Evolutionary conservation across 2,797 vertebrate genomes (phyloP), one percentile per base, ranked within the genome.

Genomic region (Lepilemur ruficaudatus): DNA sequence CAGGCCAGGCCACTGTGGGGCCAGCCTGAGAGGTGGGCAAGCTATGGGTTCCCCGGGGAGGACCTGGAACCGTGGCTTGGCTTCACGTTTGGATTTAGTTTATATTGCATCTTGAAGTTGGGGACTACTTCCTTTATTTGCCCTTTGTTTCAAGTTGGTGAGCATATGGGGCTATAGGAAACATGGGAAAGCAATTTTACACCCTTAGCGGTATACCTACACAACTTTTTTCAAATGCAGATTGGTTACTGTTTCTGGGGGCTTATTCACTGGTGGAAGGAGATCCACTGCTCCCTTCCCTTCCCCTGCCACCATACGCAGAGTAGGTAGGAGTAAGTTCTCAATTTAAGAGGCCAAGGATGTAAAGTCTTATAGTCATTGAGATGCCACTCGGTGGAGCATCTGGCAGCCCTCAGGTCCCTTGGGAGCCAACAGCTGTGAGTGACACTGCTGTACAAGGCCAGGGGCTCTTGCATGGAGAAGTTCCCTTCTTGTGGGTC

Each of bases 61-160:
- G 57, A 15, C 61, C 38, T 18, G 35, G 35, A 46, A n/a, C 25
- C 12, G 2, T 0, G 10, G 57, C 57, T 12, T 28, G 52, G 20
- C 55, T 55, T 80, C 28, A 41, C 25, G 22, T 50, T 46, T 93
- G 43, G 38, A 63, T 67, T 59, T 59, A 35, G 57, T 81, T 93
- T 72, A 28, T 17, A 63, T 50, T 79, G 61, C 41, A 57, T 67
- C 15, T 97, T 84, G 38, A 85, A 79, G 41, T 63, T 91, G 46
- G 23, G 14, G 52, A 46, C 32, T 22, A 3, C 69, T 92, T 79
- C n/a, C 57, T 86, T 67, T 76, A 14, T 41, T 72, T 81, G 46
- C 52, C 55, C 5, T 63, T 65, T 57, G 57, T 82, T 86, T 73
- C 32, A 50, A 61, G 11, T 61, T 78, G 59, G 3, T 81, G 67